Evolutionary conservation across 2,888 invertebrate species (phyloP).

Genomic region (Endotricha flammealis): DNA sequence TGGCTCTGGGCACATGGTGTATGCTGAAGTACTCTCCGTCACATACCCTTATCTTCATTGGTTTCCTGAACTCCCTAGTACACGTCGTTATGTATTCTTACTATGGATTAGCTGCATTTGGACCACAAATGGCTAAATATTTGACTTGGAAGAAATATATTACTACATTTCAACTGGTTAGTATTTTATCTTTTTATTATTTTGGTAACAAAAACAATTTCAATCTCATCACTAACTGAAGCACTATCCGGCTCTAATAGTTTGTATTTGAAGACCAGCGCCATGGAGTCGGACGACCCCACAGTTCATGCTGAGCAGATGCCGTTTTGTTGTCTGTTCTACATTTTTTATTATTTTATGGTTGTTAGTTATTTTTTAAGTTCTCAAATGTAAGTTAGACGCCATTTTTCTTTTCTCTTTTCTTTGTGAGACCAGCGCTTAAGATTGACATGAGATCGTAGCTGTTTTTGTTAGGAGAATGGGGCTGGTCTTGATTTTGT

Average conservation of each 20-base stretch:
- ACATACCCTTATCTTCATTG: slow-evolving; percentile 79
- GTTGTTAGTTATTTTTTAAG: no score
- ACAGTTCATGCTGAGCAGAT: no score
- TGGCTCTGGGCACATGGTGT: slow-evolving; percentile 85
- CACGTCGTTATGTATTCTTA: slow-evolving; percentile 95
- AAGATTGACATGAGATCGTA: no score
- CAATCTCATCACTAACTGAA: neutral
- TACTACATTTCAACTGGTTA: slow-evolving; percentile 90
- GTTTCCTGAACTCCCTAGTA: slow-evolving; percentile 86
- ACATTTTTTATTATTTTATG: no score
- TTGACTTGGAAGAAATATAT: slow-evolving; percentile 97
- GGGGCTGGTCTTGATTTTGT: no score
- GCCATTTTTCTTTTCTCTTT: no score
- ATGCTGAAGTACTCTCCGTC: slow-evolving; percentile 83
- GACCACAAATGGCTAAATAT: slow-evolving; percentile 90
- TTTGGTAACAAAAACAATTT: no score
- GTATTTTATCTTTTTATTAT: no score
- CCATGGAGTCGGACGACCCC: neutral
- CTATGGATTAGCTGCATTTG: slow-evolving; percentile 90
- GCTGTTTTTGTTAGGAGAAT: no score
- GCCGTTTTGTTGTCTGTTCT: no score
- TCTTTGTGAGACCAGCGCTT: no score
- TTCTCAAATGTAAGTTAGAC: no score
- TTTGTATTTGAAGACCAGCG: neutral
- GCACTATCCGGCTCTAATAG: neutral